Evolutionary conservation across 2,888 invertebrate species (phyloP).

Genomic region (Cheilosia variabilis): DNA sequence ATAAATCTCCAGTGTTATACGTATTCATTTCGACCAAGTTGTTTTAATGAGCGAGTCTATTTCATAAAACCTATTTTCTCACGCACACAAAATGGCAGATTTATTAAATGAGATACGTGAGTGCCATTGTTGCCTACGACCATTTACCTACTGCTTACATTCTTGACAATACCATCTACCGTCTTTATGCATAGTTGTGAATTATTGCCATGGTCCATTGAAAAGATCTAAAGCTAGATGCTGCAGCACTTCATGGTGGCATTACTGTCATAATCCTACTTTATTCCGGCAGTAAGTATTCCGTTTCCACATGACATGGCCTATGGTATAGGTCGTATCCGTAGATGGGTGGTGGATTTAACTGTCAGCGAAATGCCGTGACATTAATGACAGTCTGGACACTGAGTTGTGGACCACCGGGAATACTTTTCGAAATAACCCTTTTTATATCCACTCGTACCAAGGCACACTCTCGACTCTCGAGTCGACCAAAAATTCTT

Average conservation of each 20-base stretch:
- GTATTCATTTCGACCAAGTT: no score
- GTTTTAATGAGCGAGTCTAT: no score
- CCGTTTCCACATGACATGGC: neutral
- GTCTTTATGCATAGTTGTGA: neutral
- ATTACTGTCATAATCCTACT: slow-evolving; percentile 4
- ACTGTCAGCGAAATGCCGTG: neutral
- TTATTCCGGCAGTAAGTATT: neutral
- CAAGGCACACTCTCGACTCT: neutral
- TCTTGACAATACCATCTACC: neutral
- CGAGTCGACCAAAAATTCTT: neutral
- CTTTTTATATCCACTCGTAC: neutral
- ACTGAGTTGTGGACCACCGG: neutral
- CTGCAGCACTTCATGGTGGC: neutral
- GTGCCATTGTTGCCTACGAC: neutral
- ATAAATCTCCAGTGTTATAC: no score
- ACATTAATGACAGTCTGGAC: slow-evolving; percentile 3
- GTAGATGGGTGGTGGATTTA: neutral
- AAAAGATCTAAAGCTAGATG: neutral
- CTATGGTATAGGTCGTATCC: neutral
- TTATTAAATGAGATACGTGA: no score
- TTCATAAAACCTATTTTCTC: no score
- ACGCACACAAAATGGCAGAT: no score
- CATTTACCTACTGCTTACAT: neutral
- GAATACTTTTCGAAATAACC: neutral
- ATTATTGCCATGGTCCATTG: neutral